Evolutionary conservation across 2,888 invertebrate genomes (phyloP).

Genomic region (Sericinus montela): DNA sequence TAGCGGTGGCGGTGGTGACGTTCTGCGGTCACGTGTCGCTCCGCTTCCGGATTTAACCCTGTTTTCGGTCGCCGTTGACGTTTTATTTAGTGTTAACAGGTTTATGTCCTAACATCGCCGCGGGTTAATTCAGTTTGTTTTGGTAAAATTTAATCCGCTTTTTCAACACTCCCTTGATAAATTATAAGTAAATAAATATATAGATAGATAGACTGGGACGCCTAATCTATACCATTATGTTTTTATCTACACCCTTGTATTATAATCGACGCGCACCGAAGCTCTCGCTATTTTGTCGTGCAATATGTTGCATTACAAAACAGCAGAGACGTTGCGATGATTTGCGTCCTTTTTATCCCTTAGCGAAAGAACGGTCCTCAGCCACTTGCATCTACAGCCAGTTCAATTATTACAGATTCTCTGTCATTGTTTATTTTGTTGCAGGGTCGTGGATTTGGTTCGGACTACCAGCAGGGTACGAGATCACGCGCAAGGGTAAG

Average conservation of each 20-base stretch:
- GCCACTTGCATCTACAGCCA: too few species aligned
- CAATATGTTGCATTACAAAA: too few species aligned
- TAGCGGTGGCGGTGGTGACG: slow-evolving; percentile 4
- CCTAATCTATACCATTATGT: too few species aligned
- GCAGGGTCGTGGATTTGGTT: slow-evolving; percentile 62
- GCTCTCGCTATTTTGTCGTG: too few species aligned
- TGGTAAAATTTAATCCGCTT: background rate
- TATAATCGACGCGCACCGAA: too few species aligned
- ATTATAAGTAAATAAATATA: too few species aligned
- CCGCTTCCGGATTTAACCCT: slow-evolving; percentile 15
- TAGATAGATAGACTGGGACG: too few species aligned
- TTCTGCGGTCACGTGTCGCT: slow-evolving; percentile 6
- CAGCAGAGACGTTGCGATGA: too few species aligned
- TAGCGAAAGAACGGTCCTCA: too few species aligned
- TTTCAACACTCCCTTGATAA: background rate
- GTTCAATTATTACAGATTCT: too few species aligned
- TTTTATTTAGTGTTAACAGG: slow-evolving; percentile 16
- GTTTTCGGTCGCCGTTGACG: slow-evolving; percentile 5
- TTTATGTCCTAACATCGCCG: slow-evolving; percentile 8
- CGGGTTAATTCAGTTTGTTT: background rate
- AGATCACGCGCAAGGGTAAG: slow-evolving; percentile 68
- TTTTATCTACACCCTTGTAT: too few species aligned
- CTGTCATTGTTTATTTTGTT: slow-evolving; percentile 36
- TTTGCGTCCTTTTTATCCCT: too few species aligned
- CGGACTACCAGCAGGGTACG: slow-evolving; percentile 67